Base-by-base conservation (phyloP, 1,140 invertebrate genomes). In the Cepaea nemoralis region DNA sequence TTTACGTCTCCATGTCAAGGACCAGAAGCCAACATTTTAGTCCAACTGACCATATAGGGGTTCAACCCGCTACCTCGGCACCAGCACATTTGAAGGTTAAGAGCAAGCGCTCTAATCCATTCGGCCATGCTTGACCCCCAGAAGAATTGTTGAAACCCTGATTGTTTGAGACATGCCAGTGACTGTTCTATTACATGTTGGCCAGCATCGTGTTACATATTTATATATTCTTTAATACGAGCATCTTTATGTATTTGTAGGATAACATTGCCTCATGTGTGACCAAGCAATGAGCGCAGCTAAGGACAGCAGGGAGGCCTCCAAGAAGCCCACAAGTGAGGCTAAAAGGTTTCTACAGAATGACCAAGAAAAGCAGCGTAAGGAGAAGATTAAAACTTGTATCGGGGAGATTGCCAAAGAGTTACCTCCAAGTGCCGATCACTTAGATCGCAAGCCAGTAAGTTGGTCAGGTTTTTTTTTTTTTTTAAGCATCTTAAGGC, bases 361-460 rank as follows among this genome's bases (percentile, higher is more conserved):
- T 73, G 78, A 80, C 37, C 78, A 80, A 69, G 78, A 80, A 63
- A 80, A 80, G 33, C 78, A 80, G 69, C 71, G 78, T 31, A 80
- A 80, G 69, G 78, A 80, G 69, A 80, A 80, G 27, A 80, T 80
- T 42, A 80, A 80, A 42, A 73, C 78, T 14, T 80, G 78, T 35
- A 80, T 80, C n/a, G 69, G 78, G 24, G 78, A 80, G 59, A 80
- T 80, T 71, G 78, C 78, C n/a, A 80, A 80, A 31, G 78, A 80
- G 69, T 40, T 80, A 40, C 78, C 78, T 33, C 78, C 78, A 5
- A 71, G 69, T 33, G 55, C 78, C 37, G 78, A 80, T 59, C 78
- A 71, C 27, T 22, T 80, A 40, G 78, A 80, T 40, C 55, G 78
- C 8, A 80, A 80, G n/a, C 78, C 78, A 31, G 78, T 80, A 73